A percentile compares a stretch with the other conserved stretches of the same genome.
phyloP scores from a whole-genome alignment of 2,888 invertebrate species.

The Drosophila recens region DNA sequence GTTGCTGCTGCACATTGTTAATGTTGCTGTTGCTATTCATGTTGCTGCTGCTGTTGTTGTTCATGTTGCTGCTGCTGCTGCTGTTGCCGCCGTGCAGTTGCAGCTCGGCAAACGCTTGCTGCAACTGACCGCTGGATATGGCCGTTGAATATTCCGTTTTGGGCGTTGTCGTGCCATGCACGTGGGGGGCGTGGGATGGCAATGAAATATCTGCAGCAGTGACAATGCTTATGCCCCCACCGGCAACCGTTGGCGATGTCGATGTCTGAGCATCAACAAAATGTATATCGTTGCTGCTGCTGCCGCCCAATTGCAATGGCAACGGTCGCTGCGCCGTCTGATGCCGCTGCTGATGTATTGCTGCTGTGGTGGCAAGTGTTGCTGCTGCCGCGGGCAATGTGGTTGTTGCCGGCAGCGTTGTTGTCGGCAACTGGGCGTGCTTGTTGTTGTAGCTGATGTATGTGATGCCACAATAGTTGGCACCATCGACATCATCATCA shows the following conservation, averaged over 20 bases:
- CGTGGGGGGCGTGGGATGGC: conserved; percentile 40
- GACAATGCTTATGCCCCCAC: conserved; percentile 49
- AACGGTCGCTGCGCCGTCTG: conserved; percentile 43
- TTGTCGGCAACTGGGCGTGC: conserved; percentile 86
- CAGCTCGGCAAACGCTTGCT: conserved; percentile 71
- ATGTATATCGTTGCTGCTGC: conserved; percentile 50
- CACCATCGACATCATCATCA: conserved; percentile 96
- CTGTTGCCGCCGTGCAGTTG: conserved; percentile 53
- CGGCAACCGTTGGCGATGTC: conserved; percentile 73
- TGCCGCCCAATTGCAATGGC: conserved; percentile 62
- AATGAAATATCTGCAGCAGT: conserved; percentile 62
- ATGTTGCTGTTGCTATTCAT: conserved; percentile 33
- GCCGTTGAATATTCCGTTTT: conserved; percentile 80
- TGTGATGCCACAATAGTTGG: conserved; percentile 92
- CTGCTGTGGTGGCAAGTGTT: conserved; percentile 63
- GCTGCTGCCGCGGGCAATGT: conserved; percentile 76
- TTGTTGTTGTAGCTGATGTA: conserved; percentile 91
- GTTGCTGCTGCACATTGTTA: conserved; percentile 9
- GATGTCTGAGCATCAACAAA: conserved; percentile 83
- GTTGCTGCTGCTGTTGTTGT: conserved; percentile 53
- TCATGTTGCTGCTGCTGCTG: conserved; percentile 38
- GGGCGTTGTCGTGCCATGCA: conserved; percentile 77
- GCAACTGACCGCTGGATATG: conserved; percentile 75
- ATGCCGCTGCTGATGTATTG: conserved; percentile 63
- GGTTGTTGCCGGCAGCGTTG: conserved; percentile 68